A percentile compares a stretch with the other conserved stretches of the same genome.
Evolutionary conservation across 2,797 vertebrate genomes (phyloP).

Genomic region (Melanotaenia maccullochi): DNA sequence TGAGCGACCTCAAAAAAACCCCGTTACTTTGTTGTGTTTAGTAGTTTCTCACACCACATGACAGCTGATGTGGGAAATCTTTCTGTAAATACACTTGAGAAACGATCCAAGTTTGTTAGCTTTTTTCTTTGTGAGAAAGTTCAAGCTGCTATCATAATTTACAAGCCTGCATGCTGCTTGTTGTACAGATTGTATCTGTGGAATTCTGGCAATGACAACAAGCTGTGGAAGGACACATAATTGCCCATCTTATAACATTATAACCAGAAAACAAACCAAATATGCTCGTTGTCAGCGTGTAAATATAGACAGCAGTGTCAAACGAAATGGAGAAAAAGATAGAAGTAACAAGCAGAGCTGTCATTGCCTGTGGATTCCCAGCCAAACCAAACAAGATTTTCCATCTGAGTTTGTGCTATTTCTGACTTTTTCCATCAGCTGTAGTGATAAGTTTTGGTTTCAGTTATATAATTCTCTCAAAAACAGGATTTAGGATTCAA

Average conservation of each 20-base stretch:
- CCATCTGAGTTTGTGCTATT: conserved; percentile 4
- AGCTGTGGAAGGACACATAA: conserved; percentile 36
- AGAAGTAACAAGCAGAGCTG: neutral
- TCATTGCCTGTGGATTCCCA: neutral
- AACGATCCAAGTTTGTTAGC: conserved; percentile 22
- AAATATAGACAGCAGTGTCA: conserved; percentile 9
- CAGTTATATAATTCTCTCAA: neutral
- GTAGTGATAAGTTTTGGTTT: neutral
- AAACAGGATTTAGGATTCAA: neutral
- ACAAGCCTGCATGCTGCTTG: neutral
- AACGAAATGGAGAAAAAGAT: neutral
- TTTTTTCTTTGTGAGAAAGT: conserved; percentile 25
- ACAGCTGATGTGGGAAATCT: conserved; percentile 18
- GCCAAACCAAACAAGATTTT: conserved; percentile 13
- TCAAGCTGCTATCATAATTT: conserved; percentile 13
- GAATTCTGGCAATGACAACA: conserved; percentile 37
- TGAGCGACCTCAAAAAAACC: neutral
- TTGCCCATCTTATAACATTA: conserved; percentile 14
- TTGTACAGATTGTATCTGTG: conserved; percentile 14
- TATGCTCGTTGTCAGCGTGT: neutral
- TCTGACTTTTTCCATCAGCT: neutral
- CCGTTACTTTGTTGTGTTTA: neutral
- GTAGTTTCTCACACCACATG: neutral
- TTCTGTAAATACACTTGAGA: conserved; percentile 4
- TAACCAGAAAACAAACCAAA: conserved; percentile 37